Percentiles rank a stretch among this genome's conserved stretches.
phyloP scores from a whole-genome alignment of 1,140 invertebrate species.

The Drosophila triauraria region DNA sequence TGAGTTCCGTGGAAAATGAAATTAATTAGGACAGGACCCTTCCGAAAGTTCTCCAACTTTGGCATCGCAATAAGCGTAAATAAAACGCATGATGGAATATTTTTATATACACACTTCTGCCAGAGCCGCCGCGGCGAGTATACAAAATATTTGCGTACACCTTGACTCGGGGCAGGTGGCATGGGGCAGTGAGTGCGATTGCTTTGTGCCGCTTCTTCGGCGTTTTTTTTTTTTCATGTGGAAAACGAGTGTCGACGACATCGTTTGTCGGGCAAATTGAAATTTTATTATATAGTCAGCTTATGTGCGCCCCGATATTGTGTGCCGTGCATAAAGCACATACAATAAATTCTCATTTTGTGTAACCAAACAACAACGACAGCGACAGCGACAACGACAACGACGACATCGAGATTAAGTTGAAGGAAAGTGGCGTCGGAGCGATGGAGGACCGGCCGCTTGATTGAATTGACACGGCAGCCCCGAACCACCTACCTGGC shows the following conservation, averaged over 20 bases:
- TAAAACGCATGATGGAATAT: slow-evolving; percentile 46
- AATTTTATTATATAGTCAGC: slow-evolving; percentile 51
- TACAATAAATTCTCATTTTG: slow-evolving; percentile 80
- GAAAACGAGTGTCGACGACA: slow-evolving; percentile 49
- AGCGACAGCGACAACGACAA: slow-evolving; percentile 20
- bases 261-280: slow-evolving; percentile 53
- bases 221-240: slow-evolving; percentile 2
- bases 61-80: slow-evolving; percentile 35
- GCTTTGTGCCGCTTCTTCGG: slow-evolving; percentile 31
- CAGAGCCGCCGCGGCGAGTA: neutral
- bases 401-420: slow-evolving; percentile 43
- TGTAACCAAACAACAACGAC: slow-evolving; percentile 60
- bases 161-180: neutral
- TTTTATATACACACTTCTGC: slow-evolving; percentile 13
- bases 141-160: slow-evolving; percentile 41
- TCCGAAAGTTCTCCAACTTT: slow-evolving; percentile 8
- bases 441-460: slow-evolving; percentile 42
- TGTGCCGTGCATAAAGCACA: slow-evolving; percentile 74
- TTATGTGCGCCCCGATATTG: slow-evolving; percentile 52
- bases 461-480: slow-evolving; percentile 76
- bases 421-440: slow-evolving; percentile 31
- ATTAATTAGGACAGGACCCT: slow-evolving; percentile 11
- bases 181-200: slow-evolving; percentile 24
- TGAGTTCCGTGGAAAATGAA: neutral
- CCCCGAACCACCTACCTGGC: slow-evolving; percentile 7